Base-by-base conservation (phyloP, 2,797 vertebrate genomes). In the Phylloscopus collybita region DNA sequence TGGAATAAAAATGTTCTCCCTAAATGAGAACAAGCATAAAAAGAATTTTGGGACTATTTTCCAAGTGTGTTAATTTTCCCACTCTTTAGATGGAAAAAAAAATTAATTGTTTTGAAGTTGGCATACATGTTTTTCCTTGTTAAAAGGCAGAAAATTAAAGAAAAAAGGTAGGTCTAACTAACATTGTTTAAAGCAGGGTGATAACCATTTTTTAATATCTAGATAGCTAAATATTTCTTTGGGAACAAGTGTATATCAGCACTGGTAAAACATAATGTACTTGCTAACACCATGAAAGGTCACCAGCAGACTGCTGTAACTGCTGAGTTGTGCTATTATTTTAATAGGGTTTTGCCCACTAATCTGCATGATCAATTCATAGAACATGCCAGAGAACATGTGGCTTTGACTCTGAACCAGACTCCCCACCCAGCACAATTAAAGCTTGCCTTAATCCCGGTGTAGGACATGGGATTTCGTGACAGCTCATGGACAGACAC, bases 311-410 rank as follows among this genome's bases (percentile, higher is more conserved):
- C 27, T 87, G 64, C 85, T 92, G 65, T 16, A 64, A 59, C 32
- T 92, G 73, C 79, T 94, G 88, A 66, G 19, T 32, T 60, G 57
- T 86, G 61, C 61, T 38, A 34, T 81, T 51, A 80, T 69, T 94
- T 91, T 88, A 82, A 64, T 80, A 83, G 70, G 86, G 36, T 22
- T 94, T 95, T 93, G 49, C 49, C 72, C 62, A 76, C 70, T 79
- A 70, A 49, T 86, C 56, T 92, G 59, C 66, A 30, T 25, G 40
- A 73, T 69, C 76, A 66, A 5, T 74, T 88, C 91, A 53, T 78
- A 67, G 29, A 83, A 72, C 49, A 73, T 69, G 76, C 50, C 80
- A 69, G 47, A 57, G 76, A 95, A 72, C 32, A 15, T 7, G 49
- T 38, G 60, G 21, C 47, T 95, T 74, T 92, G 88, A 74, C 82